Evolutionary conservation across 2,888 invertebrate species (phyloP).

Genomic region (Drosophila paracracens): DNA sequence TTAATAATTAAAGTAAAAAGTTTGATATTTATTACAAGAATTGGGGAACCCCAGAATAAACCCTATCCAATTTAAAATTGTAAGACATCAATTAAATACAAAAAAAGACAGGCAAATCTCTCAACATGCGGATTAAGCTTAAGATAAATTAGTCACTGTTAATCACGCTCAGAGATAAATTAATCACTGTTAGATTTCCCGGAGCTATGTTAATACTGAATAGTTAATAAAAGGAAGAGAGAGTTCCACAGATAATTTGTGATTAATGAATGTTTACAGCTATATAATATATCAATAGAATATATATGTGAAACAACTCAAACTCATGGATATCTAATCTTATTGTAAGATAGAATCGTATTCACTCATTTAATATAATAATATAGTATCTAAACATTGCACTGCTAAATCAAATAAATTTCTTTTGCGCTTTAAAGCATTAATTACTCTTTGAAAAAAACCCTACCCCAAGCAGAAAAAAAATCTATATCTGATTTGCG

Average conservation of each 20-base stretch:
- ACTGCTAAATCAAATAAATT: neutral
- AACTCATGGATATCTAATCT: conserved; percentile 17
- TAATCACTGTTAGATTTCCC: neutral
- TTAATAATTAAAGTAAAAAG: neutral
- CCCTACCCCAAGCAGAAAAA: conserved; percentile 63
- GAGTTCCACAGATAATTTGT: neutral
- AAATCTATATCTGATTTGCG: conserved; percentile 51
- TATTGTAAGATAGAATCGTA: neutral
- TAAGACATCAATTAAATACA: neutral
- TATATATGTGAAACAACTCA: neutral
- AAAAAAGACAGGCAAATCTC: neutral
- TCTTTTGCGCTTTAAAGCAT: neutral
- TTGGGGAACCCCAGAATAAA: neutral
- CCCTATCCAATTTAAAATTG: neutral
- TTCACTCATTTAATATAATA: neutral
- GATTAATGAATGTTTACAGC: neutral
- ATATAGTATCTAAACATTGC: conserved; percentile 22
- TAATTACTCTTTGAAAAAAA: conserved; percentile 14
- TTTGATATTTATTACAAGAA: neutral
- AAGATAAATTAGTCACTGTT: neutral
- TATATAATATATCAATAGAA: neutral
- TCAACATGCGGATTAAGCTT: neutral
- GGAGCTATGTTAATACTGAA: neutral
- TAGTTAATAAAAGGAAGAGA: neutral
- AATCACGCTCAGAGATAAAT: neutral